A percentile compares a stretch with the other conserved stretches of the same genome.
These are phyloP conservation scores for Anguilla megastoma DNA, from an alignment of 2,797 vertebrate species.

Conservation along the genomic window DNA sequence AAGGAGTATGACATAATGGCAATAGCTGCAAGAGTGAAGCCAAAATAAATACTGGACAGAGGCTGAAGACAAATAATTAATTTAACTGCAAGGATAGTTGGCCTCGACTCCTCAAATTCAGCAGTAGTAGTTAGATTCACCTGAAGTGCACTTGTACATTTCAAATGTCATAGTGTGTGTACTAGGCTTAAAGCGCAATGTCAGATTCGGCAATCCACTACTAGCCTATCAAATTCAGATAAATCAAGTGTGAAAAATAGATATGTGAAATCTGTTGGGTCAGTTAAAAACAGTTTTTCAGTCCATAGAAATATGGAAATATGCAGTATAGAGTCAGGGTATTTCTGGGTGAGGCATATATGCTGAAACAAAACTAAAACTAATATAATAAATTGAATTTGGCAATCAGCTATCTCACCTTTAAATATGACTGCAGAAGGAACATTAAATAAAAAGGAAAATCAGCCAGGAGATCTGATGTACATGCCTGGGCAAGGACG, in stretches of 20 bases:
- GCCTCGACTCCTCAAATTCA: not conserved
- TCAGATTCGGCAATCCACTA: not conserved
- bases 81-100: not conserved
- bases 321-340: not conserved
- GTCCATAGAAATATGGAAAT: not conserved
- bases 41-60: conserved; percentile 1
- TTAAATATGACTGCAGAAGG: not conserved
- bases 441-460: not conserved
- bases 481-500: not conserved
- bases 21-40: not conserved
- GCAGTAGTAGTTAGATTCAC: not conserved
- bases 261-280: not conserved
- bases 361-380: not conserved
- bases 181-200: not conserved
- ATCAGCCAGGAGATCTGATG: not conserved
- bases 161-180: not conserved
- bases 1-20: not conserved
- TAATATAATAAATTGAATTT: not conserved
- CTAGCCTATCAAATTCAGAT: not conserved
- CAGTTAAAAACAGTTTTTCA: not conserved
- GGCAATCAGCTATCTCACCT: not conserved
- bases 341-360: not conserved
- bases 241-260: not conserved
- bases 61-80: not conserved
- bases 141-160: not conserved